Conservation (phyloP, 2,888 invertebrate species). For the Itoplectis maculator region DNA sequence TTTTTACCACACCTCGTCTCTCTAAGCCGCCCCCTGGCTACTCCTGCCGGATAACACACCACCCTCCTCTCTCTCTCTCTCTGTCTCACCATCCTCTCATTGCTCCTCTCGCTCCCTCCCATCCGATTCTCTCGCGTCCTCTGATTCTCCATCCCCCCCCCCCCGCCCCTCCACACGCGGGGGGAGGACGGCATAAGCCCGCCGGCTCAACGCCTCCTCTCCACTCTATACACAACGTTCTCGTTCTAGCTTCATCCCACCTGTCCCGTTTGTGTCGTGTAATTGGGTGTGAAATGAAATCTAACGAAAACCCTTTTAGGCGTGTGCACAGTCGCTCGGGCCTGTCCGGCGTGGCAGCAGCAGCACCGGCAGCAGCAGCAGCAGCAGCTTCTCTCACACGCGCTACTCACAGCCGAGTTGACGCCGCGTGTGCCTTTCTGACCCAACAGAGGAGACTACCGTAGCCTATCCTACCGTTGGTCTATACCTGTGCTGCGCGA, state of each 20-base stretch:
- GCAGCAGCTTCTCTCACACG: constrained; percentile 53
- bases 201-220: constrained; percentile 53
- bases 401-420: constrained; percentile 36
- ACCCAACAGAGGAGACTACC: constrained; percentile 9
- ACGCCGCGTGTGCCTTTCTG: constrained; percentile 7
- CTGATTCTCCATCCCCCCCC: constrained; percentile 49
- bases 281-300: constrained; percentile 85
- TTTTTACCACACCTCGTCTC: constrained; percentile 61
- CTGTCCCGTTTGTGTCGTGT: constrained; percentile 78
- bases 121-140: constrained; percentile 57
- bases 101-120: constrained; percentile 37
- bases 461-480: no score
- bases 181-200: constrained; percentile 51
- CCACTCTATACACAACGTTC: constrained; percentile 14
- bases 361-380: no score
- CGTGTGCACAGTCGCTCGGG: constrained; percentile 82
- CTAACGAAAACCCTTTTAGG: constrained; percentile 85
- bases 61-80: constrained; percentile 39
- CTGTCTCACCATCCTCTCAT: constrained; percentile 47
- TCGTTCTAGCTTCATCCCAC: constrained; percentile 54
- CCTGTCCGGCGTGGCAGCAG: constrained; percentile 75
- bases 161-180: constrained; percentile 23
- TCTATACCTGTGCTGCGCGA: background rate
- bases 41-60: constrained; percentile 42
- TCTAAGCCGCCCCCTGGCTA: constrained; percentile 46